Base-by-base conservation (phyloP, 2,797 vertebrate genomes). In the Coluber constrictor region DNA sequence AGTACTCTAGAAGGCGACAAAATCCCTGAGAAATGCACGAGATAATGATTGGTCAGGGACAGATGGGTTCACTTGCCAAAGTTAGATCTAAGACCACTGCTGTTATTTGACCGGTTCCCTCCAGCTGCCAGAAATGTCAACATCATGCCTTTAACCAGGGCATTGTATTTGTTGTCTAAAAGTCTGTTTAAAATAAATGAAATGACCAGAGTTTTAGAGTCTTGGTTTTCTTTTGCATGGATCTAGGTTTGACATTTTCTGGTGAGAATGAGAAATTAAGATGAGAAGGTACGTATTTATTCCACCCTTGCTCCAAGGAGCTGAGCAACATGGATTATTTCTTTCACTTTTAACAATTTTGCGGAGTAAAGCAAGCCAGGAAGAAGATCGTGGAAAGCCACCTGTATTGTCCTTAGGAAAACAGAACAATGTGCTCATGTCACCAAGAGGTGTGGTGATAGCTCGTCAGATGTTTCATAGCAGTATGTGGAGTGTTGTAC, bases 111-210 rank as follows among this genome's bases (percentile, higher is more conserved):
- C 9, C n/a, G 5, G 29, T 10, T 29, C 9, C 32, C n/a, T 29
- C 15, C 27, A 56, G 37, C 43, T 63, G 13, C 37, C 27, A 18
- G 23, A 54, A 43, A 29, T 83, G 51, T 63, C 51, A 13, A 23
- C 11, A 20, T 55, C 61, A 16, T 88, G 47, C 47, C 86, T 87
- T 20, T 8, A 25, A 32, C 79, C 32, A 87, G n/a, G 90, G 27
- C 55, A 43, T 37, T 88, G 63, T 89, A 88, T 55, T 56, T 88
- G 63, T 88, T 79, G 54, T 66, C 32, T 74, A 29, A 57, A 56
- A 20, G 55, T 79, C 55, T 88, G 86, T 92, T 92, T 27, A 15
- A 51, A 92, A 91, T 92, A 92, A 92, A 92, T 47, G 43, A 83
- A 83, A 83, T 83, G 79, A 47, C 43, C 79, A 83, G 79, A 83